Conservation (phyloP, 2,797 vertebrate species). For the Syngnathus rostellatus region DNA sequence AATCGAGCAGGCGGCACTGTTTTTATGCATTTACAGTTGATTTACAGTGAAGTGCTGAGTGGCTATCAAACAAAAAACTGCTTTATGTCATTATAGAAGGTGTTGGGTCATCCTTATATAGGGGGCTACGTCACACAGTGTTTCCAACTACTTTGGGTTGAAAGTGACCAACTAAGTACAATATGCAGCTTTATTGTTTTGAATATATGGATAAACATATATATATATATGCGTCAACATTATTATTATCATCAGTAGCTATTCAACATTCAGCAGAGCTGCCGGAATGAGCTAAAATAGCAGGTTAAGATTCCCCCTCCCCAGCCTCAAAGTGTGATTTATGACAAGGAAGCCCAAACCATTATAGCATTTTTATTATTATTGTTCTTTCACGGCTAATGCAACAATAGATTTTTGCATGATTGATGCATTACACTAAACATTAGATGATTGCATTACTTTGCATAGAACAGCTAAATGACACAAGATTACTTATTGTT, state of each 20-base stretch:
- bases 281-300: conserved; percentile 73
- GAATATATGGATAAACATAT: too few relatives aligned
- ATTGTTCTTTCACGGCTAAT: conserved; percentile 83
- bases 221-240: background rate
- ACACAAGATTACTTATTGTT: conserved; percentile 76
- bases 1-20: conserved; percentile 57
- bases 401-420: conserved; percentile 83
- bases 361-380: conserved; percentile 84
- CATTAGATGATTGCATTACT: conserved; percentile 82
- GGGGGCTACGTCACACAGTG: conserved; percentile 53
- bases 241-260: conserved; percentile 44
- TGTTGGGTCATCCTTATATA: conserved; percentile 61
- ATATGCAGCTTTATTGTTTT: conserved; percentile 52
- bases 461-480: conserved; percentile 78
- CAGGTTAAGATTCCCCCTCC: conserved; percentile 69
- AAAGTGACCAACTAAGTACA: conserved; percentile 56
- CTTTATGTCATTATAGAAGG: conserved; percentile 63
- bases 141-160: conserved; percentile 57
- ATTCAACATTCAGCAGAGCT: conserved; percentile 71
- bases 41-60: conserved; percentile 69
- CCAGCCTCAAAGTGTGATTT: conserved; percentile 65
- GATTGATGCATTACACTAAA: conserved; percentile 79
- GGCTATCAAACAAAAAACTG: conserved; percentile 68
- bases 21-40: conserved; percentile 72
- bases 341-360: conserved; percentile 78